Conservation (phyloP, 1,140 invertebrate species). For the Meloidogyne exigua region DNA sequence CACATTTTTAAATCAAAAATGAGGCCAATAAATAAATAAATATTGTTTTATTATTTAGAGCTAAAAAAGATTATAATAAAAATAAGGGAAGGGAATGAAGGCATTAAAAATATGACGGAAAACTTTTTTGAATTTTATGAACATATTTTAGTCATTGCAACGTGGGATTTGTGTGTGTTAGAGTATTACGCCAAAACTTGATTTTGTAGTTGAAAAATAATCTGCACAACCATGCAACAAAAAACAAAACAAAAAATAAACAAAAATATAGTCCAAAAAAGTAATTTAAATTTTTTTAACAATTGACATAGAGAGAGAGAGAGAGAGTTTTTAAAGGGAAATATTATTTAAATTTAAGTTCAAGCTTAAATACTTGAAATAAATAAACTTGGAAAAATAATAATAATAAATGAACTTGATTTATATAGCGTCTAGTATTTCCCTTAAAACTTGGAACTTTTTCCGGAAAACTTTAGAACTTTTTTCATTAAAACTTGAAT, state of each 20-base stretch:
- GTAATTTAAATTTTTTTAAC: no score
- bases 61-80: neutral
- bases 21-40: neutral
- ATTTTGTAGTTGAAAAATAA: neutral
- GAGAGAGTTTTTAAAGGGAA: no score
- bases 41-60: neutral
- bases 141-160: neutral
- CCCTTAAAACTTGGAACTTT: no score
- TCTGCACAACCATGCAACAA: neutral
- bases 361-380: no score
- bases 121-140: neutral
- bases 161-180: neutral
- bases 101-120: neutral
- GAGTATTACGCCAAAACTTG: neutral
- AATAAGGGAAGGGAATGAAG: neutral
- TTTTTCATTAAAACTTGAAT: no score
- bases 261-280: neutral
- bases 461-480: no score
- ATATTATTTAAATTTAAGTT: no score
- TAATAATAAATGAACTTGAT: no score
- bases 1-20: no score
- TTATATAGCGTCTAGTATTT: no score
- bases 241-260: neutral
- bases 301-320: no score
- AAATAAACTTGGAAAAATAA: no score